Evolutionary conservation across 1,140 invertebrate species (phyloP), one percentile per base, ranked within the genome.

Genomic region (Chironomus tepperi): DNA sequence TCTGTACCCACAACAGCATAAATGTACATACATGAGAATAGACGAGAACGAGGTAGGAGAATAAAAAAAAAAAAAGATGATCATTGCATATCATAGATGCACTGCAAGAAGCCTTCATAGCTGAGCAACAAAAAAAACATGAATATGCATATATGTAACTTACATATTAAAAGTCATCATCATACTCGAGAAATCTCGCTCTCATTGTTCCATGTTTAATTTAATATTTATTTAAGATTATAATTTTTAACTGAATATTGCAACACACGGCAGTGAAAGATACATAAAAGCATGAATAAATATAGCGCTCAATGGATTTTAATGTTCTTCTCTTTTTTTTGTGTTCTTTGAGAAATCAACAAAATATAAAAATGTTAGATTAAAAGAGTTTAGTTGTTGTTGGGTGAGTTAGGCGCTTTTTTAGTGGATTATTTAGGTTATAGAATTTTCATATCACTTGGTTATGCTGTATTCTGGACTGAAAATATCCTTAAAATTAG

Each of bases 141-240:
- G 24, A 34, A 34, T 34, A 34, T 34, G 47, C 47, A 57, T 12
- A 57, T 5, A 57, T n/a, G 12, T 57, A n/a, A 12, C 12, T 0
- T 15, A 57, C 47, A 57, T 57, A 57, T n/a, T 57, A n/a, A 57
- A 57, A 57, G 47, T 57, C 47, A 57, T 57, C 47, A 57, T 57
- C 47, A 57, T 57, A 57, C 47, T n/a, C n/a, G n/a, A 57, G 47
- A 57, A 57, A 57, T 57, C 47, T 57, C 65, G 16, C 65, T 70
- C 19, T 18, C 65, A 70, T 70, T 70, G 65, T 70, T 70, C 19
- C 65, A 19, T 21, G 16, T 70, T 70, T 70, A 70, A 70, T 70
- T 70, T 70, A 70, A 70, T 70, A 70, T 70, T 70, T 70, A 70
- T 70, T 70, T 70, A 8, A 70, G 65, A 70, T 70, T 70, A 70